Evolutionary conservation across 2,797 vertebrate species (phyloP).

Genomic region (Cirrhinus mrigala): DNA sequence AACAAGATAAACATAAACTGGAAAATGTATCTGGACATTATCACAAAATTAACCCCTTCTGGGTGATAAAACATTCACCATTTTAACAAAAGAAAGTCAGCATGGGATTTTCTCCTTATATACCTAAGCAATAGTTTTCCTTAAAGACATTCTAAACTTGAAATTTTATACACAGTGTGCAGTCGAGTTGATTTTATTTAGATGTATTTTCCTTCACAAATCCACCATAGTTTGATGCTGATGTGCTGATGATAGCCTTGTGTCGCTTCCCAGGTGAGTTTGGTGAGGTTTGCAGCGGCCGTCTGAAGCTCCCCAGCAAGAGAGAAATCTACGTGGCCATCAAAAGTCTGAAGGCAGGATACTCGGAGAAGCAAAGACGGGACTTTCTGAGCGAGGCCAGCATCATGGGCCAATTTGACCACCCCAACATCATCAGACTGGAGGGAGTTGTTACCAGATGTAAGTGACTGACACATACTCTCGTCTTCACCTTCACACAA

Average conservation of each 20-base stretch:
- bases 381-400: conserved; percentile 83
- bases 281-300: conserved; percentile 63
- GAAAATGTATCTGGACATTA: background rate
- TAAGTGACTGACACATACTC: conserved; percentile 66
- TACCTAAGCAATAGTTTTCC: too few species aligned
- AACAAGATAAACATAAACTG: background rate
- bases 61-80: too few species aligned
- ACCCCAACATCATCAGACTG: conserved; percentile 84
- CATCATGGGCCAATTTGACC: conserved; percentile 86
- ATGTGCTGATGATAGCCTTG: background rate
- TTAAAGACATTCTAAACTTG: too few species aligned
- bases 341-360: conserved; percentile 83
- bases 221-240: background rate
- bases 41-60: background rate
- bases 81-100: background rate
- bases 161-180: background rate
- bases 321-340: conserved; percentile 84
- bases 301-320: conserved; percentile 69
- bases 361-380: conserved; percentile 82
- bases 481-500: conserved; percentile 3
- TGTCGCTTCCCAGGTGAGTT: conserved; percentile 53
- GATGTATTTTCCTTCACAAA: background rate
- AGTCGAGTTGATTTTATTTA: background rate
- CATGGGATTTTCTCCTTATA: too few species aligned
- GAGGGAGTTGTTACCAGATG: conserved; percentile 85